Evolutionary conservation across 2,888 invertebrate species (phyloP).

Genomic region (Lepidocyrtoides sp.): DNA sequence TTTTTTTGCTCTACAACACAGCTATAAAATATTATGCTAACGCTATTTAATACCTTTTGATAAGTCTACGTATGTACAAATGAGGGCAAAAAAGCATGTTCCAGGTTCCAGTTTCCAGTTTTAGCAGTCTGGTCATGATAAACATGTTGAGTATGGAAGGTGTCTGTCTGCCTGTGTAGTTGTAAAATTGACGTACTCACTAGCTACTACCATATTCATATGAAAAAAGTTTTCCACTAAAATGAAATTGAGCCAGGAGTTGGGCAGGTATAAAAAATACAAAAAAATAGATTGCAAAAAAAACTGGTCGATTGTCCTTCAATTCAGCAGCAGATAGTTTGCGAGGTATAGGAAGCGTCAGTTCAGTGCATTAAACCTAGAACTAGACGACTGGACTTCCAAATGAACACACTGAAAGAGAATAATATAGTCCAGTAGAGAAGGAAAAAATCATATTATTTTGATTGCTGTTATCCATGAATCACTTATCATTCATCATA

Average conservation of each 20-base stretch:
- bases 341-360: not conserved
- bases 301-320: slow-evolving; percentile 76
- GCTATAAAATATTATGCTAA: too few relatives aligned
- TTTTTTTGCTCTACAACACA: not conserved
- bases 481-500: not conserved
- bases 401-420: not conserved
- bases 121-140: not conserved
- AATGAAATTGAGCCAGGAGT: slow-evolving; percentile 29
- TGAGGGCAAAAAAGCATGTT: not conserved
- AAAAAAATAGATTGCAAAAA: not conserved
- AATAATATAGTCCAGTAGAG: not conserved
- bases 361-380: not conserved
- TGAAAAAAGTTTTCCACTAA: not conserved
- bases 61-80: too few relatives aligned
- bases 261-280: not conserved
- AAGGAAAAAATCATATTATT: not conserved
- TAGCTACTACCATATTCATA: too few relatives aligned
- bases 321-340: slow-evolving; percentile 35
- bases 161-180: too few relatives aligned
- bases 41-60: too few relatives aligned
- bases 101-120: not conserved
- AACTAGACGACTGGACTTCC: not conserved
- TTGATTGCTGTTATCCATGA: not conserved
- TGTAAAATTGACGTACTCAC: too few relatives aligned
- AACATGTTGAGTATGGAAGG: not conserved